Evolutionary conservation across 2,113 vertebrate species (phyloP).

Genomic region (Cyanistes caeruleus): DNA sequence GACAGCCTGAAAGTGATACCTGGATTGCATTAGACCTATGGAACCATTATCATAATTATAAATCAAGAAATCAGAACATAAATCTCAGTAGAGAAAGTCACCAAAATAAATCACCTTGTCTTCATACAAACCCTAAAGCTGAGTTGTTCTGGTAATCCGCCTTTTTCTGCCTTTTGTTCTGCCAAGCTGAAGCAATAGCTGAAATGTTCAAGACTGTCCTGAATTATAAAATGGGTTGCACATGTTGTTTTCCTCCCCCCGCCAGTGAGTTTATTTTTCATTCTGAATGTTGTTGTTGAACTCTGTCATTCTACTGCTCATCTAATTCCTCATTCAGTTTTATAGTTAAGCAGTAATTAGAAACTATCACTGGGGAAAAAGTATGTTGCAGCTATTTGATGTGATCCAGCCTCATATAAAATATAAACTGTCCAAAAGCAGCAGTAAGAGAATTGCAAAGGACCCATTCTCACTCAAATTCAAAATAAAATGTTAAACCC

Average conservation of each 20-base stretch:
- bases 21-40: background rate
- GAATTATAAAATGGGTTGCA: slow-evolving; percentile 32
- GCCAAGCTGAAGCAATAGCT: background rate
- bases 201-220: slow-evolving; percentile 10
- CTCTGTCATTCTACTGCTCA: background rate
- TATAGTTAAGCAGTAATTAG: background rate
- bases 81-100: background rate
- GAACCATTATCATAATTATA: background rate
- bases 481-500: background rate
- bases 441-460: background rate
- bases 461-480: background rate
- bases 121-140: background rate
- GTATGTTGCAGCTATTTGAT: background rate
- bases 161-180: background rate
- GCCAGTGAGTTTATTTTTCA: background rate
- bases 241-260: background rate
- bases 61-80: background rate
- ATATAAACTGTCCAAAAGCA: background rate
- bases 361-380: background rate
- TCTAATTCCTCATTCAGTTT: slow-evolving; percentile 11
- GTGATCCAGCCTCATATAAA: background rate
- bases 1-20: background rate
- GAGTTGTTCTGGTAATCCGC: background rate
- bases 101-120: slow-evolving; percentile 9
- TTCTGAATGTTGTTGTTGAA: background rate